phyloP scores from a whole-genome alignment of 2,797 vertebrate species.

The Dallia pectoralis region DNA sequence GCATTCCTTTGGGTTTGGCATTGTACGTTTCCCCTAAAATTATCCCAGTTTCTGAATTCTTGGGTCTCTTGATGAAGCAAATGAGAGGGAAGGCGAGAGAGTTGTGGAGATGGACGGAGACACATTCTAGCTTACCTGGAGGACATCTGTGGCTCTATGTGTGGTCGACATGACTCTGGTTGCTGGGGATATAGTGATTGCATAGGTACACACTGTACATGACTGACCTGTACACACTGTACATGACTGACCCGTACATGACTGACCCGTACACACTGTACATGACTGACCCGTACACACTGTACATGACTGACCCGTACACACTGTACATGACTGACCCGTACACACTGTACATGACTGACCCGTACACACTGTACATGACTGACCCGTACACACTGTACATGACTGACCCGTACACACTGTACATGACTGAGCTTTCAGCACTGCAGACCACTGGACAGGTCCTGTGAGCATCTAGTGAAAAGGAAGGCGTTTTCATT shows the following conservation, averaged over 20 bases:
- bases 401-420: neutral
- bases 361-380: neutral
- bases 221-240: neutral
- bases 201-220: neutral
- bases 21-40: no score
- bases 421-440: neutral
- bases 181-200: neutral
- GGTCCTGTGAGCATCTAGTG: neutral
- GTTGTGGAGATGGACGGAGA: no score
- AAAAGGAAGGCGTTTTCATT: slow-evolving; percentile 23
- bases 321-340: neutral
- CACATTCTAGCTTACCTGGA: no score
- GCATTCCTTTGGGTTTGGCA: no score
- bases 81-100: no score
- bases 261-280: neutral
- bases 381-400: no score
- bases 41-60: no score
- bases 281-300: no score
- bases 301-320: neutral
- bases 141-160: no score
- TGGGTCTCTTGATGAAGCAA: no score
- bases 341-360: neutral
- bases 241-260: neutral
- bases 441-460: neutral
- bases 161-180: no score